Evolutionary conservation across 2,113 vertebrate genomes (phyloP).

Genomic region (Macaca fascicularis): DNA sequence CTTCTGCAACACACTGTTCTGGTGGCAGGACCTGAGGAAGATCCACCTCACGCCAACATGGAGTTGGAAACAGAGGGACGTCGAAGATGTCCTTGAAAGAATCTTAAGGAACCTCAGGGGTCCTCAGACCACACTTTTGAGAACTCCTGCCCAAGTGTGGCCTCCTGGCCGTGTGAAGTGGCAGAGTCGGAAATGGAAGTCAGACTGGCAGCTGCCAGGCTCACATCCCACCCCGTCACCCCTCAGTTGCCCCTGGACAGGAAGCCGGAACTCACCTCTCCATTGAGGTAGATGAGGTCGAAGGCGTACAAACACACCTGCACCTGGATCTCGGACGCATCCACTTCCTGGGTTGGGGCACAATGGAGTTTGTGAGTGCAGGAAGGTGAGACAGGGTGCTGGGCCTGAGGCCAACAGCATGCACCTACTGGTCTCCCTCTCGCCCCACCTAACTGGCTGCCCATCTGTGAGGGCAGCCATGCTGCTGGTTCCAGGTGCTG

Average conservation of each 20-base stretch:
- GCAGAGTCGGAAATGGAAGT: neutral
- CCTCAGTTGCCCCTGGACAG: accelerated
- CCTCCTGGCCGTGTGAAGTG: neutral
- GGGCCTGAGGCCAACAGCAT: neutral
- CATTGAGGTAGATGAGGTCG: slow-evolving; percentile 93
- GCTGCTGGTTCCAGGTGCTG: neutral
- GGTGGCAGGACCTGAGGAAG: accelerated
- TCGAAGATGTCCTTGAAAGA: neutral
- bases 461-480: neutral
- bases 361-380: neutral
- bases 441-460: neutral
- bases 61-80: no score
- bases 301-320: slow-evolving; percentile 95
- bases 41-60: accelerated
- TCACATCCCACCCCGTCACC: accelerated
- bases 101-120: neutral
- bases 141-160: accelerated
- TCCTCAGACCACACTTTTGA: neutral
- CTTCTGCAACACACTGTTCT: accelerated
- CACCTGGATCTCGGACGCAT: slow-evolving; percentile 91
- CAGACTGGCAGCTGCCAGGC: accelerated
- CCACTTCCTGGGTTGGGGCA: slow-evolving; percentile 87
- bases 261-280: slow-evolving; percentile 85
- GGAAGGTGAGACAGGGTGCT: accelerated
- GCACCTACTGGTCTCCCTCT: neutral